phyloP scores from a whole-genome alignment of 2,113 vertebrate species.

The Bujurquina vittata region DNA sequence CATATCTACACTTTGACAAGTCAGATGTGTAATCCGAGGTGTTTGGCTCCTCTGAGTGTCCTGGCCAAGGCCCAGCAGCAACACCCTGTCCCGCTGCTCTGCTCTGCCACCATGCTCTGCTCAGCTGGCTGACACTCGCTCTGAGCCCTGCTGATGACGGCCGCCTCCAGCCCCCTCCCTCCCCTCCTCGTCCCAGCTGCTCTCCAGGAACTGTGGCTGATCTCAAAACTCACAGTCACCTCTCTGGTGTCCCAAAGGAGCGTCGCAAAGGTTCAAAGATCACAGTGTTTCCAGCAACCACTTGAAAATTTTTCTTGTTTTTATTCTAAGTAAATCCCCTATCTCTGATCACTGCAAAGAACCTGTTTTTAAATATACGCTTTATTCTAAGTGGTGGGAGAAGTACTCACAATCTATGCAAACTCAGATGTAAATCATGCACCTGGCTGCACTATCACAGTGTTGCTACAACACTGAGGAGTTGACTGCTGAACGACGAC shows the following conservation, averaged over 20 bases:
- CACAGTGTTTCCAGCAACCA: not conserved
- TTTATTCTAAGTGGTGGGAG: not conserved
- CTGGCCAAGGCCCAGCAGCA: conserved; percentile 48
- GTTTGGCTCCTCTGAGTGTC: conserved; percentile 28
- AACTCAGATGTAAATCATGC: not conserved
- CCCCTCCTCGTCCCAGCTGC: conserved; percentile 33
- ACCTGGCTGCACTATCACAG: not conserved
- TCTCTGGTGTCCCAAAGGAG: too few relatives aligned
- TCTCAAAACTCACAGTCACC: conserved; percentile 3
- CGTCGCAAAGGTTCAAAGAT: too few relatives aligned
- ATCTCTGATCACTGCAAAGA: not conserved
- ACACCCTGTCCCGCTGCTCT: conserved; percentile 55
- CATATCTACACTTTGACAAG: conserved; percentile 77
- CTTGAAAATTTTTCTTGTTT: not conserved
- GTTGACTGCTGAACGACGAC: not conserved
- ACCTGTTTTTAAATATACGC: too few relatives aligned
- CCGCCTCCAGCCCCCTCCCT: conserved; percentile 12
- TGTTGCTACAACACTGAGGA: not conserved
- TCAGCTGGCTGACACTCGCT: conserved; percentile 48
- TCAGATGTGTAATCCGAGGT: not conserved
- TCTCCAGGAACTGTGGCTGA: conserved; percentile 43
- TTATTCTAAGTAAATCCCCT: not conserved
- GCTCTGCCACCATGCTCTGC: conserved; percentile 64
- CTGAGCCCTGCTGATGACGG: conserved; percentile 39
- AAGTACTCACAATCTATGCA: not conserved